Conservation (phyloP, 2,888 invertebrate genomes). For the Noctua pronuba region DNA sequence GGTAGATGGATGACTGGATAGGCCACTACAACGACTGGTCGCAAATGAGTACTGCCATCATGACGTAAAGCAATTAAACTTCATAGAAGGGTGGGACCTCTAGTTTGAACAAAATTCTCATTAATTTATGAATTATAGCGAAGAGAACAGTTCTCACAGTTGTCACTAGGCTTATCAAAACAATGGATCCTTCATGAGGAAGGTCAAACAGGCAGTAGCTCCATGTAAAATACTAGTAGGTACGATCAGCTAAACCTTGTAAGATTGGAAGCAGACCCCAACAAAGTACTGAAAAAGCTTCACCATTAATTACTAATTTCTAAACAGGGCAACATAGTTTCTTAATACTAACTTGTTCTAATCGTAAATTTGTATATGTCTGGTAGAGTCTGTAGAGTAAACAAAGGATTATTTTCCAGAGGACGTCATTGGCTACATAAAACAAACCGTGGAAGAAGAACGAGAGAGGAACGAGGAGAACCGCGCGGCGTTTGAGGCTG, state of each 20-base stretch:
- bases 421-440: constrained; percentile 85
- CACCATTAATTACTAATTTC: not conserved
- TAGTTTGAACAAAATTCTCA: not conserved
- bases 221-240: not conserved
- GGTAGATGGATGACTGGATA: not conserved
- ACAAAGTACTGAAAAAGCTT: not conserved
- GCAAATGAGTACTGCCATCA: not conserved
- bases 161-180: not conserved
- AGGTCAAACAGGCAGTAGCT: not conserved
- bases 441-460: constrained; percentile 85
- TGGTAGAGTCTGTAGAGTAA: too few species aligned
- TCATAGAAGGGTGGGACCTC: too few species aligned
- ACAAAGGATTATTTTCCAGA: constrained; percentile 71
- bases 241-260: too few species aligned
- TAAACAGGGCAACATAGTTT: not conserved
- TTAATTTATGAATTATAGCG: not conserved
- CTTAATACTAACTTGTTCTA: not conserved
- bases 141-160: not conserved
- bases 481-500: constrained; percentile 79
- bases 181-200: not conserved
- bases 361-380: not conserved
- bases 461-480: constrained; percentile 82
- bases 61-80: not conserved
- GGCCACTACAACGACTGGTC: not conserved
- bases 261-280: not conserved